phyloP scores from a whole-genome alignment of 2,888 invertebrate species.

The Stegana nigrithorax region DNA sequence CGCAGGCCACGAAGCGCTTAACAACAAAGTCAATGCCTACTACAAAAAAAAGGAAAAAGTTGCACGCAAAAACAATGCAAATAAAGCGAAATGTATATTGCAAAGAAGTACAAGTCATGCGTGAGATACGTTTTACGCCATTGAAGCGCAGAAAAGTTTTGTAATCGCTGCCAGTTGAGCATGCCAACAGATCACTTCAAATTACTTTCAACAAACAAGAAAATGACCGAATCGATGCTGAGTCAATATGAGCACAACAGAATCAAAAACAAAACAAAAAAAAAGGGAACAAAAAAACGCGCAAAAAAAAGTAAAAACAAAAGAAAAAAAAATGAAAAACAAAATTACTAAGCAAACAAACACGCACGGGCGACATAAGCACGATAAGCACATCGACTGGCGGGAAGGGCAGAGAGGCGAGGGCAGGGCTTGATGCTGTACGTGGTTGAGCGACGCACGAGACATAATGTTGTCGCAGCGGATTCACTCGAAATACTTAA shows the following conservation, averaged over 20 bases:
- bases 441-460: not conserved
- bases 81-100: slow-evolving; percentile 11
- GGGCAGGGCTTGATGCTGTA: not conserved
- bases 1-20: not conserved
- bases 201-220: slow-evolving; percentile 12
- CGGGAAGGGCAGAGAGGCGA: too few species aligned
- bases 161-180: slow-evolving; percentile 15
- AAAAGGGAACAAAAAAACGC: not conserved
- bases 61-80: slow-evolving; percentile 17
- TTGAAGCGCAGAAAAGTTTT: slow-evolving; percentile 58
- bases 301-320: not conserved
- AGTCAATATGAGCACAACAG: slow-evolving; percentile 7
- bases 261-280: not conserved
- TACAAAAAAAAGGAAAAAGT: not conserved
- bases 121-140: slow-evolving; percentile 62
- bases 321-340: too few species aligned
- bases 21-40: not conserved
- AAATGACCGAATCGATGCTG: slow-evolving; percentile 12
- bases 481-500: slow-evolving; percentile 59
- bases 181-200: slow-evolving; percentile 8
- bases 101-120: slow-evolving; percentile 39
- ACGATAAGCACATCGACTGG: too few species aligned
- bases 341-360: too few species aligned
- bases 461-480: slow-evolving; percentile 2
- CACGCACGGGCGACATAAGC: too few species aligned